Base-by-base conservation (phyloP, 2,113 vertebrate species). In the Callionymus lyra region DNA sequence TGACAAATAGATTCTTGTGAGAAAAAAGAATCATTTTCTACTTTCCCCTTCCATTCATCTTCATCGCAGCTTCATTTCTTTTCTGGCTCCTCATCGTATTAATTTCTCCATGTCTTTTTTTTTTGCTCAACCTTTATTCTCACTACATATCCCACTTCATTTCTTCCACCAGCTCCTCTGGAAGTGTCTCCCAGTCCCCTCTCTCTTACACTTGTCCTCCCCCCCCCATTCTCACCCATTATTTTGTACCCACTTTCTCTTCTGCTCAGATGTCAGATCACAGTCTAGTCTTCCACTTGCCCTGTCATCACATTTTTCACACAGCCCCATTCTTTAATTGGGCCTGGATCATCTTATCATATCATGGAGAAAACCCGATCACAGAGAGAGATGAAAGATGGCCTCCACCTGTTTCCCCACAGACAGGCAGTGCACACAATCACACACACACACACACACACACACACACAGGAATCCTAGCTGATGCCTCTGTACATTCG, bases 291-390 rank as follows among this genome's bases (percentile, higher is more conserved):
- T 71, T 83, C 78, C 47, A 54, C 72, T 75, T 72, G 63, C 60
- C 70, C 59, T 80, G 79, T 83, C 77, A 77, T 80, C 76, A 77
- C 72, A 72, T 83, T 77, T 74, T 80, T 79, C 74, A 80, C 72
- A 74, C 74, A 66, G 41, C 46, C 65, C 65, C 75, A 74, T 72
- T 75, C 70, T 59, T 72, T 80, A 82, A 83, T 80, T 80, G 76
- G 79, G 47, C 63, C 72, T 79, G 81, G 70, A 78, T 79, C 76
- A 77, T 79, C 80, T 74, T 68, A 82, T 77, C 78, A 73, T 75
- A 81, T 76, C 70, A 70, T 75, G 67, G 60, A 72, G 70, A 78
- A 74, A 70, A 74, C 58, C 70, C 67, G 68, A 76, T 77, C 70
- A 74, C 59, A 68, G 31, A 67, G 56, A 58, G 42, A 60, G 59